phyloP scores from a whole-genome alignment of 1,140 invertebrate genomes.

The Drosophila albomicans region DNA sequence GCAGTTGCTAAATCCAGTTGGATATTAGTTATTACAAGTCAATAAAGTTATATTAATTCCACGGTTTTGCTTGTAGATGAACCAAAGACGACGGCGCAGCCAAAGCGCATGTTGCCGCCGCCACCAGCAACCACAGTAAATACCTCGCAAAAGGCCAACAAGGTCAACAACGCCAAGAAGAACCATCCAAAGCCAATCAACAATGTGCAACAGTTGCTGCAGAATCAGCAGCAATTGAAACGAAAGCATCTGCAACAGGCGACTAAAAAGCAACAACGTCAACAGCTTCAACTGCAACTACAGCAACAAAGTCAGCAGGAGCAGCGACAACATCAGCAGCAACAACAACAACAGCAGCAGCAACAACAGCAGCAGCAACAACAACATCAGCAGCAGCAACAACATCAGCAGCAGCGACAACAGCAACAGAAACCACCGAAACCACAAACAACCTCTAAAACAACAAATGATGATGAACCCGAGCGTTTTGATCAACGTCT shows the following conservation, averaged over 20 bases:
- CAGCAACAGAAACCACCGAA: conserved; percentile 29
- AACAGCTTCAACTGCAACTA: conserved; percentile 14
- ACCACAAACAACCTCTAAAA: conserved; percentile 35
- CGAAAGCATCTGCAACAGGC: conserved; percentile 21
- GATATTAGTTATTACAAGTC: conserved; percentile 38
- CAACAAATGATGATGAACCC: conserved; percentile 46
- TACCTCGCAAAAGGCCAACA: conserved; percentile 10
- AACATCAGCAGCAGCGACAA: not conserved
- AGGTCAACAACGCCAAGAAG: conserved; percentile 11
- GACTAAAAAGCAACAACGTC: conserved; percentile 33
- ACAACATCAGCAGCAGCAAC: conserved; percentile 14
- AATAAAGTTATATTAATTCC: not conserved
- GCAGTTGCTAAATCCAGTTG: conserved; percentile 56
- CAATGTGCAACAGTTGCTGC: conserved; percentile 18
- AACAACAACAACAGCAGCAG: conserved; percentile 23
- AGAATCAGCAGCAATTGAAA: conserved; percentile 28
- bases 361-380: conserved; percentile 36
- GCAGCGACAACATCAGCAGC: conserved; percentile 10
- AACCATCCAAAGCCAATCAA: conserved; percentile 29
- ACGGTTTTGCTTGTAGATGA: not conserved
- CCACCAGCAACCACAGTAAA: not conserved
- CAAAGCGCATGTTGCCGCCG: not conserved
- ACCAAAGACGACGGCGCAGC: not conserved
- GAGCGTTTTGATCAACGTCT: conserved; percentile 69
- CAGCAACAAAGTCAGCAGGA: conserved; percentile 30